A percentile compares a stretch with the other conserved stretches of the same genome.
Conservation (phyloP, 2,113 vertebrate genomes). For the Vimba vimba region DNA sequence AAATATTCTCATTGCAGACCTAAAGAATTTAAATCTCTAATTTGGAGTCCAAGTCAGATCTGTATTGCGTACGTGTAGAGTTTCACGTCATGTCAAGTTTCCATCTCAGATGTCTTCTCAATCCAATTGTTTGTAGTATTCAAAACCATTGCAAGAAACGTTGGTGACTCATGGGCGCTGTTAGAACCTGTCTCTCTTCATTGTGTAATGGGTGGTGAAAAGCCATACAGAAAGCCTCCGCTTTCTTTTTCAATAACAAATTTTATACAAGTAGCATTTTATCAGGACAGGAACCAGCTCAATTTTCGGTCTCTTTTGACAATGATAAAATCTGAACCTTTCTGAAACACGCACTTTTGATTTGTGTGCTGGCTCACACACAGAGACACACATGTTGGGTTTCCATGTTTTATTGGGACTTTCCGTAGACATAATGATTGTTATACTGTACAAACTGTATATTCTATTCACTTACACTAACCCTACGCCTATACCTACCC, state of each 20-base stretch:
- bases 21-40: background rate
- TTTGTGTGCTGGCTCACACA: background rate
- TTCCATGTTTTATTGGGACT: too few relatives aligned
- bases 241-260: background rate
- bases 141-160: conserved; percentile 1
- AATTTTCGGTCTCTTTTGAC: background rate
- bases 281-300: background rate
- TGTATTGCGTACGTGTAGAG: background rate
- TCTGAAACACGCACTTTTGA: background rate
- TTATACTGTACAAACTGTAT: too few relatives aligned
- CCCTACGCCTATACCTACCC: too few relatives aligned
- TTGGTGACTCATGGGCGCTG: background rate
- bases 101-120: background rate
- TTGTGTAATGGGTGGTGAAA: background rate
- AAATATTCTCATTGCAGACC: conserved; percentile 20
- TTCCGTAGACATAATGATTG: too few relatives aligned
- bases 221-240: background rate
- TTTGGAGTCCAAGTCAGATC: background rate
- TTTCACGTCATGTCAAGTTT: background rate
- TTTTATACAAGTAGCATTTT: background rate
- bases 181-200: background rate
- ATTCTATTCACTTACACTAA: too few relatives aligned
- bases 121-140: conserved; percentile 16
- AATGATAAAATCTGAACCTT: background rate
- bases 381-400: background rate